Percentiles rank a stretch among this genome's conserved stretches.
phyloP scores from a whole-genome alignment of 2,797 vertebrate genomes.

The Sebastes nivosus region DNA sequence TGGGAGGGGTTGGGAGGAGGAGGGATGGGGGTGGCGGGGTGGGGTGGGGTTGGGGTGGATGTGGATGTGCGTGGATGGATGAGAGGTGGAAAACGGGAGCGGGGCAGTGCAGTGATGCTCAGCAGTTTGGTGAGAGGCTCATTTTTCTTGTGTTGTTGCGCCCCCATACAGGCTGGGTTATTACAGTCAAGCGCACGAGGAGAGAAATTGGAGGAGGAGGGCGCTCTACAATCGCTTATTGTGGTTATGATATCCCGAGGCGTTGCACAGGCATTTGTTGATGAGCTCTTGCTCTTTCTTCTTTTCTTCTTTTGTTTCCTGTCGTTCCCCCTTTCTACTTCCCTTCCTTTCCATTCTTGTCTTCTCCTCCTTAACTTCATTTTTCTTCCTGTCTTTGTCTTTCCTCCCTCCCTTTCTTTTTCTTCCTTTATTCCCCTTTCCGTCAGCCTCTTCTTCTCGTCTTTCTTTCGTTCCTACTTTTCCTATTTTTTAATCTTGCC shows the following conservation, averaged over 20 bases:
- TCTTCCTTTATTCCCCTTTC: background rate
- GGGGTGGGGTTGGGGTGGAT: background rate
- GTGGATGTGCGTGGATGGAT: slow-evolving; percentile 50
- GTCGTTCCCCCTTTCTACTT: background rate
- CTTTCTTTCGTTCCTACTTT: background rate
- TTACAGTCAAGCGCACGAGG: slow-evolving; percentile 52
- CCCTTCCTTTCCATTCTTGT: background rate
- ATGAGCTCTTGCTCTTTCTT: slow-evolving; percentile 36
- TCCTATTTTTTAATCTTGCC: too few relatives aligned
- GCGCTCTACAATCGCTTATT: slow-evolving; percentile 36
- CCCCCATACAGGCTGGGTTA: slow-evolving; percentile 59
- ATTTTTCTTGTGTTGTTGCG: slow-evolving; percentile 71
- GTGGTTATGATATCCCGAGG: slow-evolving; percentile 59
- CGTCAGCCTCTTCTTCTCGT: background rate
- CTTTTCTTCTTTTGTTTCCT: background rate
- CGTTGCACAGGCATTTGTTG: slow-evolving; percentile 17
- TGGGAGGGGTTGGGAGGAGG: background rate
- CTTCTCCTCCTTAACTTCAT: background rate
- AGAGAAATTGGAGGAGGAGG: slow-evolving; percentile 18
- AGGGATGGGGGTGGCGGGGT: background rate
- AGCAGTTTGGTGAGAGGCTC: slow-evolving; percentile 70
- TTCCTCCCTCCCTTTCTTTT: background rate
- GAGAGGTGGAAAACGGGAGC: slow-evolving; percentile 48
- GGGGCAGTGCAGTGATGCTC: slow-evolving; percentile 59
- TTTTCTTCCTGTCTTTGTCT: too few relatives aligned